phyloP scores from a whole-genome alignment of 37 sponge, comb jelly and placozoan genomes.

The Chondrosia reniformis region DNA sequence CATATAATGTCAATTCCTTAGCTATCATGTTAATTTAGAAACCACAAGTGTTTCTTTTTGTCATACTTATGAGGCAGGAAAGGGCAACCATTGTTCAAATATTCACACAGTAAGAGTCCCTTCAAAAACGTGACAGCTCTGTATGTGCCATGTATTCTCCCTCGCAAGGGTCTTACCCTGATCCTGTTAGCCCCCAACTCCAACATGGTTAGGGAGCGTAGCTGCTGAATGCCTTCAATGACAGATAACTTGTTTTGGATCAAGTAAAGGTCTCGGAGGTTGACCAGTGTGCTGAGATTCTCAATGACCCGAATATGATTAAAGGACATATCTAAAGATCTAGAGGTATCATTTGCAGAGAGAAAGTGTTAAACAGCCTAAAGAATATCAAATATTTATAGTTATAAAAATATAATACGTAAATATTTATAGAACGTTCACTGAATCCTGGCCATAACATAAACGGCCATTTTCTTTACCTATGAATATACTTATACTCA shows the following conservation, averaged over 20 bases:
- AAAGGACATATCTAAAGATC: constrained; percentile 79
- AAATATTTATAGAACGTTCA: no score
- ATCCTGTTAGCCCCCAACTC: constrained; percentile 85
- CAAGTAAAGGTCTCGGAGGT: constrained; percentile 70
- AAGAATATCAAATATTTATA: no score
- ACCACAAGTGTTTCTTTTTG: not conserved
- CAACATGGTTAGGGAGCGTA: constrained; percentile 72
- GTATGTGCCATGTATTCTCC: not conserved
- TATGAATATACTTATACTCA: no score
- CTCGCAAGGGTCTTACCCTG: constrained; percentile 33
- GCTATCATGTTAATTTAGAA: not conserved
- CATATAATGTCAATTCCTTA: not conserved
- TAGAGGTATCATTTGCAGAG: not conserved
- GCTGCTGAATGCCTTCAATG: constrained; percentile 49
- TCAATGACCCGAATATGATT: constrained; percentile 72
- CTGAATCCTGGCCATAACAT: no score
- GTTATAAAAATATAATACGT: no score
- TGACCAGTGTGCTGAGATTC: constrained; percentile 38
- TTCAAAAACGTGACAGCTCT: no score
- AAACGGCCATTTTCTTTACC: no score
- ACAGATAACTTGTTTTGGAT: constrained; percentile 80
- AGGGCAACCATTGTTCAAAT: not conserved
- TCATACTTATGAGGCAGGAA: not conserved
- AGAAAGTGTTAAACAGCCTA: no score
- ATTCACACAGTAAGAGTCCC: not conserved